A percentile compares a stretch with the other conserved stretches of the same genome.
These are phyloP conservation scores for Spisula solida DNA, from an alignment of 2,888 invertebrate genomes.

Conservation along the genomic window DNA sequence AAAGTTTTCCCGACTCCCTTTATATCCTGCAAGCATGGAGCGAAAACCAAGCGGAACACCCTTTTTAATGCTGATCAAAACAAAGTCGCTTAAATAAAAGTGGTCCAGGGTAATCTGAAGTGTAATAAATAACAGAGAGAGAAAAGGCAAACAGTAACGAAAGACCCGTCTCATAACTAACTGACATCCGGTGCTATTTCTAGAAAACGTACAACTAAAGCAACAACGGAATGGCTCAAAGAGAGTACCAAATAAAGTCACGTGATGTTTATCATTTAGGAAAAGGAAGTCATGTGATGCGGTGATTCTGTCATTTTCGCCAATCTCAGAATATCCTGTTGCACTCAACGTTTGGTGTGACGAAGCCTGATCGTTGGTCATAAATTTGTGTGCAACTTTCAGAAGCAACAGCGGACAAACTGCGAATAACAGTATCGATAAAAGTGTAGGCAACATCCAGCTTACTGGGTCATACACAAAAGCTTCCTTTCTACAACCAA, in stretches of 20 bases:
- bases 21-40: conserved; percentile 68
- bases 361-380: neutral
- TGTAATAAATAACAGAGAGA: conserved; percentile 58
- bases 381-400: conserved; percentile 18
- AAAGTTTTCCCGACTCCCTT: conserved; percentile 63
- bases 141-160: conserved; percentile 47
- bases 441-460: conserved; percentile 65
- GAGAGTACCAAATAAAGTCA: conserved; percentile 16
- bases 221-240: conserved; percentile 14
- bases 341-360: neutral
- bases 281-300: neutral
- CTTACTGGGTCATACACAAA: conserved; percentile 57
- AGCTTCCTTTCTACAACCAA: conserved; percentile 21
- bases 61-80: conserved; percentile 62
- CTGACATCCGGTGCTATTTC: neutral
- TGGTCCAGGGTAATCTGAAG: conserved; percentile 65
- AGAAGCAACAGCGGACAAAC: conserved; percentile 62
- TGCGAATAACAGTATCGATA: conserved; percentile 59
- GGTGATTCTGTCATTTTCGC: too few species aligned
- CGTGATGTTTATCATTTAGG: conserved; percentile 6
- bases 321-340: neutral
- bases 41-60: conserved; percentile 72
- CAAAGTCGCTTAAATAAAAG: conserved; percentile 47
- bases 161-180: conserved; percentile 39
- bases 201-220: neutral